Base-by-base conservation (phyloP, 2,888 invertebrate species). In the Leptopilina syphax region DNA sequence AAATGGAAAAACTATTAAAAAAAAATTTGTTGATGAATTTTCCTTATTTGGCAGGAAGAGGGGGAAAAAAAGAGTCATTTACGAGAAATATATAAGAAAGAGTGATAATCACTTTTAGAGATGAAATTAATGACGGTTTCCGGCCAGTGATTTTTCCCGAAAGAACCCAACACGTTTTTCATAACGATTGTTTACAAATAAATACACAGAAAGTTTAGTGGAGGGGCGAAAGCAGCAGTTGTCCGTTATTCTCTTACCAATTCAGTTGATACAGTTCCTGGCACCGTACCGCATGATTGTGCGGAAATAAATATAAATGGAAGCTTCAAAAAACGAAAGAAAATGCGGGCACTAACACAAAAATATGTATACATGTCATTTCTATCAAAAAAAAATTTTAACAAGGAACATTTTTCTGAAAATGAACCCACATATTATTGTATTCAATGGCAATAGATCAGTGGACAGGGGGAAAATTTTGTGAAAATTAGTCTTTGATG, bases 201-300 rank as follows among this genome's bases (percentile, higher is more conserved):
- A 60, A 63, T 18, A 9, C 63, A 63, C n/a, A 63, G 63, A 9
- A 63, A 63, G 63, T n/a, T 2, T n/a, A 24, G 63, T n/a, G 63
- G 63, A 24, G 63, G 63, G 63, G 63, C 24, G 18, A 24, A 18
- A 60, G 50, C 50, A 9, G 50, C 63, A 24, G 60, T 60, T 24
- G 63, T 63, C 63, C 63, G 63, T 63, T 63, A 63, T 63, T 63
- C 63, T 63, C 24, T 24, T 63, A 63, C 63, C 63, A 24, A 63
- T 63, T 63, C 18, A 63, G 18, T 24, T 63, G 63, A 18, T 63
- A 63, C 63, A 63, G 63, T 63, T 63, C 63, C 63, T 63, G 63
- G 63, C 63, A 63, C 63, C 63, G 63, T 63, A 63, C 63, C 63
- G 63, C 63, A 63, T 63, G 63, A 63, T 63, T 63, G 63, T 63